These are phyloP conservation scores for Parambassis ranga DNA, from an alignment of 2,797 vertebrate genomes.

Conservation along the genomic window DNA sequence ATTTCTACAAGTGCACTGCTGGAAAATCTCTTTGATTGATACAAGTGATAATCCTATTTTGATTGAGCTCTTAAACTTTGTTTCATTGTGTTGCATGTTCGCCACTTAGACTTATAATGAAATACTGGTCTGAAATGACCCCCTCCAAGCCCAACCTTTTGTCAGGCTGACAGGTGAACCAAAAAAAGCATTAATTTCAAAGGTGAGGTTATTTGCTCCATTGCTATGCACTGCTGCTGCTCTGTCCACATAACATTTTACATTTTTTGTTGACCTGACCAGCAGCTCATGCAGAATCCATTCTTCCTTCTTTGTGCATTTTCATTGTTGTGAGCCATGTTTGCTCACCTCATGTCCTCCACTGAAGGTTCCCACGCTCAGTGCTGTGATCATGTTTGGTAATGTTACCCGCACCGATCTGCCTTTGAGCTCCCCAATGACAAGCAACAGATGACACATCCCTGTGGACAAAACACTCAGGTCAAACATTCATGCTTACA, in stretches of 20 bases:
- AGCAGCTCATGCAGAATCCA: neutral
- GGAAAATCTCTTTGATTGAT: too few species aligned
- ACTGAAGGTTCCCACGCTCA: slow-evolving; percentile 50
- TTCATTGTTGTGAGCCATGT: slow-evolving; percentile 30
- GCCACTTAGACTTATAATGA: too few species aligned
- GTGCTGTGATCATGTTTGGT: slow-evolving; percentile 25
- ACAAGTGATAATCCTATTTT: too few species aligned
- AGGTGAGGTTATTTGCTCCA: slow-evolving; percentile 35
- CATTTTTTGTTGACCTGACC: slow-evolving; percentile 12
- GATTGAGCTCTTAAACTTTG: too few species aligned
- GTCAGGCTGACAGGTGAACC: slow-evolving; percentile 42
- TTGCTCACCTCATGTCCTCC: slow-evolving; percentile 15
- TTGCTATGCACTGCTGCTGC: slow-evolving; percentile 19
- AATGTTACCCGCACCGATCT: slow-evolving; percentile 41
- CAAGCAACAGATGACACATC: slow-evolving; percentile 51
- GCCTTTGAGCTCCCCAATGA: slow-evolving; percentile 22
- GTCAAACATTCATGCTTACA: slow-evolving; percentile 26
- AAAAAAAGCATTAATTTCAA: slow-evolving; percentile 37
- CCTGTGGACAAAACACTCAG: slow-evolving; percentile 43
- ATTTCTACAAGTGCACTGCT: too few species aligned
- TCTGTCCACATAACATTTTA: neutral
- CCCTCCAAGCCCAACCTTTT: slow-evolving; percentile 2
- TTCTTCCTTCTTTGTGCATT: slow-evolving; percentile 7
- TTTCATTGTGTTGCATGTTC: too few species aligned
- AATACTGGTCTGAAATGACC: slow-evolving; percentile 31